A percentile compares a stretch with the other conserved stretches of the same genome.
These are phyloP conservation scores for Presbytis comata DNA, from an alignment of 2,797 vertebrate genomes.

Conservation along the genomic window DNA sequence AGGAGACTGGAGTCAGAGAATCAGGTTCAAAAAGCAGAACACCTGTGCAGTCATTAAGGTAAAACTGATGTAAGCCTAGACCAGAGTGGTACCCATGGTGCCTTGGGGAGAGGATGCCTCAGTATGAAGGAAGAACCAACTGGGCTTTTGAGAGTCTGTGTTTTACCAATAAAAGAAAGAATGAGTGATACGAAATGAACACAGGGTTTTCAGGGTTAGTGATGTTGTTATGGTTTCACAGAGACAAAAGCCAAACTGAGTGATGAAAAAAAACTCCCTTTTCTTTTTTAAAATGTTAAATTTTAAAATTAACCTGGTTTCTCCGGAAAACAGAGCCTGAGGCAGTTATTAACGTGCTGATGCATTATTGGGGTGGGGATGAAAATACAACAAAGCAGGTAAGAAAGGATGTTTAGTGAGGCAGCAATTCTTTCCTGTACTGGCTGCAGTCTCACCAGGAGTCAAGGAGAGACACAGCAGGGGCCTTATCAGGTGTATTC, in stretches of 20 bases:
- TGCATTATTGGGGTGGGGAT: neutral
- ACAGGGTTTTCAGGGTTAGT: neutral
- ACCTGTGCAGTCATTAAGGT: neutral
- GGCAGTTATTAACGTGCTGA: neutral
- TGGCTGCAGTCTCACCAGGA: neutral
- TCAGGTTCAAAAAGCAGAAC: neutral
- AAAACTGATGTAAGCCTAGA: rapidly evolving
- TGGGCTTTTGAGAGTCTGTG: neutral
- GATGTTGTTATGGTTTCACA: neutral
- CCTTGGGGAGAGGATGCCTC: neutral
- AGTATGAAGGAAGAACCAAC: neutral
- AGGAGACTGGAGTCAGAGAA: neutral
- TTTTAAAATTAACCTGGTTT: conserved; percentile 36
- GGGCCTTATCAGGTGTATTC: neutral
- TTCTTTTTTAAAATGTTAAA: neutral
- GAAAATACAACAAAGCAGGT: rapidly evolving
- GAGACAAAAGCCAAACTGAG: neutral
- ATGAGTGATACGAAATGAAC: neutral
- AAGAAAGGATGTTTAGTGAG: neutral
- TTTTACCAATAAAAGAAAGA: neutral
- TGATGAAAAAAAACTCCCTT: neutral
- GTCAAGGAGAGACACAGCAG: no score
- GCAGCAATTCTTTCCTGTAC: neutral
- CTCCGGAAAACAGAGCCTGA: neutral
- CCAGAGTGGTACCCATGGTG: rapidly evolving